Percentiles rank a stretch among this genome's conserved stretches.
These are phyloP conservation scores for Bothrops jararaca DNA, from an alignment of 2,113 vertebrate genomes.

Conservation along the genomic window DNA sequence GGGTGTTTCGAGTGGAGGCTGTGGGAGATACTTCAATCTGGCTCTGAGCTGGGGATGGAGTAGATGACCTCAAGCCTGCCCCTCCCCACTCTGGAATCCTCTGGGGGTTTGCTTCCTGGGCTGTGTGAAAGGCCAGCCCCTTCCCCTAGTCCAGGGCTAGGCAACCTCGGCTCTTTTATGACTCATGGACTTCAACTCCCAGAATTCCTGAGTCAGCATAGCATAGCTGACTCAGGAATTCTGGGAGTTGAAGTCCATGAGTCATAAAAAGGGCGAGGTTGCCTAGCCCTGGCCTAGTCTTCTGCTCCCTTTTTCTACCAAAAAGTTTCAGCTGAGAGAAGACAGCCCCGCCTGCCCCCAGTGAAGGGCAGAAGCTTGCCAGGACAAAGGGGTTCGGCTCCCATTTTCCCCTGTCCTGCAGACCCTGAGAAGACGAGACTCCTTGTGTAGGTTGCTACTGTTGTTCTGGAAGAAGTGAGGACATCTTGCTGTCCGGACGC, in stretches of 20 bases:
- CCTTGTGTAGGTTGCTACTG: slow-evolving; percentile 89
- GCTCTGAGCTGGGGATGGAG: background rate
- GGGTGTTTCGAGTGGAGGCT: background rate
- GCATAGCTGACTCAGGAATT: no score
- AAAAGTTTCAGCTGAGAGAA: background rate
- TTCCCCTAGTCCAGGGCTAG: background rate
- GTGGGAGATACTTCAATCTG: background rate
- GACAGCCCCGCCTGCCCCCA: background rate
- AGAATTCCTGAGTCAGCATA: no score
- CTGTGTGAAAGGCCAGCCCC: no score
- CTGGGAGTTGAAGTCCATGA: no score
- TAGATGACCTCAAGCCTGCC: background rate
- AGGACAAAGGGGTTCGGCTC: background rate
- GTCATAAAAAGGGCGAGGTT: no score
- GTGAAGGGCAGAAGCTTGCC: background rate
- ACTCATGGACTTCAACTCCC: no score
- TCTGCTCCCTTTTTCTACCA: background rate
- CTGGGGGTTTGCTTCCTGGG: background rate
- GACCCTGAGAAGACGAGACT: background rate
- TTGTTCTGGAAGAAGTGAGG: slow-evolving; percentile 89
- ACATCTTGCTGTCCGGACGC: slow-evolving; percentile 90
- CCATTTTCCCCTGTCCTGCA: background rate
- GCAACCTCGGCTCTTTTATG: no score
- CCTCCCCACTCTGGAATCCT: background rate
- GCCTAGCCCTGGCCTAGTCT: background rate